phyloP scores from a whole-genome alignment of 2,797 vertebrate genomes.

The Aeoliscus strigatus region DNA sequence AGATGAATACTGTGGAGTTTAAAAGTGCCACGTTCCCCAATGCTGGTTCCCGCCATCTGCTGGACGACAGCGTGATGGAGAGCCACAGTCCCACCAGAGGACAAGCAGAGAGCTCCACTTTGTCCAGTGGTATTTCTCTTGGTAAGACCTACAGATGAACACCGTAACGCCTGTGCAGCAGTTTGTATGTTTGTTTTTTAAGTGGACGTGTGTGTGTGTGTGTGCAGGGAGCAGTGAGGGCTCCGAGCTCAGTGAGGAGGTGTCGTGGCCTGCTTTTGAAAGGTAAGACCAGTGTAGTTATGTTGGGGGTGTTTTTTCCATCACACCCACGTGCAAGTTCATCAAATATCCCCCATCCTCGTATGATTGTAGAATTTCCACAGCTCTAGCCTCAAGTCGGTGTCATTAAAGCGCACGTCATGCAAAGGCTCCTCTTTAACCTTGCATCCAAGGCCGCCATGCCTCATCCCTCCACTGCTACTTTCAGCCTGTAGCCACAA shows the following conservation, averaged over 20 bases:
- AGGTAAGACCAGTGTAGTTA: conserved; percentile 76
- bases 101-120: conserved; percentile 93
- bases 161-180: background rate
- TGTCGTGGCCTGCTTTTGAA: conserved; percentile 97
- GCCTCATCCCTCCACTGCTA: conserved; percentile 33
- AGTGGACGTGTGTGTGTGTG: background rate
- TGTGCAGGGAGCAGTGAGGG: conserved; percentile 93
- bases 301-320: conserved; percentile 11
- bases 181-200: conserved; percentile 1
- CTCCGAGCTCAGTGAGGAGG: conserved; percentile 96
- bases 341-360: conserved; percentile 14
- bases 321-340: conserved; percentile 22
- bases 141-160: conserved; percentile 65
- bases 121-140: conserved; percentile 96
- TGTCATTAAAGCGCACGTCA: conserved; percentile 22
- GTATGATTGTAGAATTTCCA: conserved; percentile 25
- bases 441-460: conserved; percentile 26
- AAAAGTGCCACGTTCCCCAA: conserved; percentile 98
- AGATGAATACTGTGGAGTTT: conserved; percentile 94
- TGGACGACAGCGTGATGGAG: conserved; percentile 98
- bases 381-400: conserved; percentile 27
- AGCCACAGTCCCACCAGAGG: conserved; percentile 87
- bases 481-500: conserved; percentile 19
- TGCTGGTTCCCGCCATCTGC: conserved; percentile 89
- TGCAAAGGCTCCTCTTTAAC: conserved; percentile 18